Evolutionary conservation across 2,113 vertebrate species (phyloP), one percentile per base, ranked within the genome.

Genomic region (Ochotona princeps): DNA sequence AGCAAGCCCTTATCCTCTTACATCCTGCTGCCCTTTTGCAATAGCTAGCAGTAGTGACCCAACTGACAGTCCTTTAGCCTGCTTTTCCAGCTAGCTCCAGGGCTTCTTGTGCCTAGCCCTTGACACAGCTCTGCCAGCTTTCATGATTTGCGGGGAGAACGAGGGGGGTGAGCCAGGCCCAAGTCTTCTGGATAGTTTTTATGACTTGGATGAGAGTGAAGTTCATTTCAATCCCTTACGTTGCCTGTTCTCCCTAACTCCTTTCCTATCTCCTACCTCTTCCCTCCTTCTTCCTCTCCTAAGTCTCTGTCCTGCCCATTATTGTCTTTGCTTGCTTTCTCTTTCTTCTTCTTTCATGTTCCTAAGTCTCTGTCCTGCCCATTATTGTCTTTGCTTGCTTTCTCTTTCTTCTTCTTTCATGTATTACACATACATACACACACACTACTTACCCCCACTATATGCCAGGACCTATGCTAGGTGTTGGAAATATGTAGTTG

Each of bases 21-120:
- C 1, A 93, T 70, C 88, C 74, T 92, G 78, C 47, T 88, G 32
- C 69, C 44, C 70, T 92, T 90, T 95, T 70, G 44, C 83, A 93
- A 74, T 47, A 83, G 75, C 79, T 94, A 85, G 72, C 82, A 90
- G 14, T 49, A 91, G 26, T 79, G 60, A 87, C 67, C 72, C 66
- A 91, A 73, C n/a, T 90, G 75, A 86, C 2, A 26, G 15, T n/a
- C 32, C 67, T 80, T 95, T 93, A 83, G 61, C 32, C 35, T 67
- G 8, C 61, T 83, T 94, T 92, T 88, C 60, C 49, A 85, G 65
- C 20, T 92, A 23, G 84, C 65, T 93, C 79, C 7, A 72, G 70
- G 54, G 25, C 35, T 87, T 87, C 91, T 90, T 88, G 23, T 38
- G 17, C 67, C 35, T 25, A 96, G 26, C 4, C 25, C 18, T 93